Evolutionary conservation across 2,797 vertebrate species (phyloP), one percentile per base, ranked within the genome.

Genomic region (Periparus ater): DNA sequence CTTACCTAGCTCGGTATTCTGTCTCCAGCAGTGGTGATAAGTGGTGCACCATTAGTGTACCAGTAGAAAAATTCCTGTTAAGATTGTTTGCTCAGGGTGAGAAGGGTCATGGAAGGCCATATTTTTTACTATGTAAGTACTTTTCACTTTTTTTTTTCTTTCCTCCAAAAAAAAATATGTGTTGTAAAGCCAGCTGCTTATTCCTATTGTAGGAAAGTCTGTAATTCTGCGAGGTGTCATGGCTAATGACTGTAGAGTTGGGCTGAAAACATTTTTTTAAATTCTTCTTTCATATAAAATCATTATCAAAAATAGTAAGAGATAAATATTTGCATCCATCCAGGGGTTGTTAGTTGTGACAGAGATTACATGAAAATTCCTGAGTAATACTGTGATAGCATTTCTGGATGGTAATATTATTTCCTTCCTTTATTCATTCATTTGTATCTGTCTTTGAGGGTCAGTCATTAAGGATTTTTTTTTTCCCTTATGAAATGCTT

Each of bases 1-100:
- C 85, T 68, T 84, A 65, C 34, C 53, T 57, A 83, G 34, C 70
- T 90, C 29, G 4, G 50, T 91, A 55, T 78, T 95, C 66, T 84
- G 20, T 86, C 66, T 93, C 63, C n/a, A 82, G 51, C 77, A 90
- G 71, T 51, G 58, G 80, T 78, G 80, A 62, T 92, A 95, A 94
- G 88, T 66, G 77, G 68, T 72, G 73, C n/a, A 86, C 73, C 60
- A 92, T 95, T 91, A 92, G 80, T 92, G 66, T 55, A 65, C 36
- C 40, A 44, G 84, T 58, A 85, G 55, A 94, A 92, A 92, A 95
- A 92, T 23, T 87, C 51, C 74, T 87, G 77, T 88, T 85, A 83
- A 91, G 65, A 85, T 83, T 85, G 40, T 90, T 94, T 93, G 36
- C 71, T 75, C 22, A 1, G 63, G 55, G 77, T 92, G 84, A 92